Evolutionary conservation across 2,888 invertebrate genomes (phyloP), one percentile per base, ranked within the genome.

Genomic region (Lamproptera curius): DNA sequence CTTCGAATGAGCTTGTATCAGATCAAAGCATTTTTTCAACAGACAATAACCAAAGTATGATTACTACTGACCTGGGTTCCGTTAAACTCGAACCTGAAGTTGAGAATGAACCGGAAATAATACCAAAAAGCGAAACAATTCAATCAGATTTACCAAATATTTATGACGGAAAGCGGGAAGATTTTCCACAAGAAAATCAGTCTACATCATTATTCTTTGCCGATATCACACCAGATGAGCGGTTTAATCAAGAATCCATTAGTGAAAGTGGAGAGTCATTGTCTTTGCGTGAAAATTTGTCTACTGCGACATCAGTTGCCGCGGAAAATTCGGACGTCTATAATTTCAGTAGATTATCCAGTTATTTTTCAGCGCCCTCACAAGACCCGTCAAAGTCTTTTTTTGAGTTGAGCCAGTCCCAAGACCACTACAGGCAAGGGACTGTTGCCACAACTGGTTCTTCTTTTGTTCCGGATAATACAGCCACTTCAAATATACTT

Each of bases 401-500:
- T 87, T 87, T 87, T 85, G 86, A 87, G 59, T 68, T 86, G 45
- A 86, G 87, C 62, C 75, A 82, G 50, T 78, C 84, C 48, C 83
- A 85, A 73, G 76, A 84, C 36, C 85, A 86, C 52, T 84, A 80
- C 20, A 74, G 80, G 57, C 79, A 83, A 46, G 65, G 62, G 14
- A 53, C 55, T 1, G 4, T 5, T 8, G 5, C 23, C 1, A 5
- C 6, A 20, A 14, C 23, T 8, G 23, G 16, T 16, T 10, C 10
- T n/a, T 23, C 8, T 36, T 28, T 36, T 14, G 9, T 11, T 14
- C n/a, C 9, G 1, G 31, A 16, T 13, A 28, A 16, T 40, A 37
- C 50, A 41, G 17, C 37, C 4, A 9, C 33, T 1, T 28, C 28
- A 28, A 28, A n/a, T 28, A 23, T 48, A 54, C 36, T 45, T 23